Base-by-base conservation (phyloP, 2,888 invertebrate species). In the Ochropleura plecta region DNA sequence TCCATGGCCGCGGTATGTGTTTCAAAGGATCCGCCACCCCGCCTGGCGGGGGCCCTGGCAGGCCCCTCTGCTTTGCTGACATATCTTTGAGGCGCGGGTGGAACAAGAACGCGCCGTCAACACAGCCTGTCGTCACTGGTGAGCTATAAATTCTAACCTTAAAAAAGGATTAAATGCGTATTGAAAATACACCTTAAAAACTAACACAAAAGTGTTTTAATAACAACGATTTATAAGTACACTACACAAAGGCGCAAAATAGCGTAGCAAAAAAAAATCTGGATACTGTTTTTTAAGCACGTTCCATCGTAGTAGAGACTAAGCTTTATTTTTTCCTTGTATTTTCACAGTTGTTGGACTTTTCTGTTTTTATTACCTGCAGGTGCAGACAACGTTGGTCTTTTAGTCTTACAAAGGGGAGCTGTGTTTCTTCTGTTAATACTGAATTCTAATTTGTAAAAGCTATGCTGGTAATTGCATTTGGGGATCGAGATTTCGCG, bases 391-490 rank as follows among this genome's bases (percentile, higher is more conserved):
- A 79, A 67, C 60, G 64, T 69, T 76, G 70, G 75, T 79, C 66
- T 76, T 79, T 82, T 78, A 82, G 70, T 69, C 49, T 63, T 53
- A 78, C 82, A 84, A 79, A 80, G 57, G 53, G 73, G 48, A 84
- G 66, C 62, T 75, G 67, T 83, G 53, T 84, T 84, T 71, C 73
- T 84, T 80, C 78, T 69, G 71, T 68, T 76, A 82, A 82, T 80
- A 66, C 78, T 78, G 84, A 71, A 88, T 82, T 82, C 78, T 81
- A 86, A 75, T 88, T 88, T 84, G 78, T 78, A 55, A 73, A 72
- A 81, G 78, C 77, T 73, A 78, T 79, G 73, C 73, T 46, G 63
- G 42, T 84, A 84, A 86, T 86, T 85, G 76, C 63, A 73, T 78
- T 84, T 73, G 12, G 69, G 53, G 12, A 63, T 73, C 44, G 64